Base-by-base conservation (phyloP, 2,797 vertebrate species). In the Enteromius radiatus region DNA sequence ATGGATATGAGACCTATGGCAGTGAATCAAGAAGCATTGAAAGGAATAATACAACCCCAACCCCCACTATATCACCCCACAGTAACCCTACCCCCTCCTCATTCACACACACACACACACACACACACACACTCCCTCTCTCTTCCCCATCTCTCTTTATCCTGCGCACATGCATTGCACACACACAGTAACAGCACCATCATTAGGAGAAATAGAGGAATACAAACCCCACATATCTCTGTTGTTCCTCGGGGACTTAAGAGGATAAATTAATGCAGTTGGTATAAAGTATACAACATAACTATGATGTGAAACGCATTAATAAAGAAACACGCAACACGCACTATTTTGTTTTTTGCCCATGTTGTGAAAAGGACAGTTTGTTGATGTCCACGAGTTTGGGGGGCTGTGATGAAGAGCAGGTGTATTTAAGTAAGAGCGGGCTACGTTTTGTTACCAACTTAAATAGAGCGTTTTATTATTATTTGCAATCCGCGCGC, bases 31-130 rank as follows among this genome's bases (percentile, higher is more conserved):
- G 90, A 92, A 91, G 91, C 91, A 92, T 79, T 89, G 63, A 88
- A 89, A 91, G 89, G 92, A 92, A 93, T 92, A 94, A 91, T 92
- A 90, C 90, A 93, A 93, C 92, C 91, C 92, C 90, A 89, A 88
- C 88, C 86, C 89, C 88, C 88, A 81, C 80, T 78, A 52, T 75
- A 81, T 86, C 85, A 81, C 87, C 83, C 85, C 80, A 64, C 85
- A 86, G 87, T 86, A 88, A 88, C 87, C 83, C 87, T 83, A 88
- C 87, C 87, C 86, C 84, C 84, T 84, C 77, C 86, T 80, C 69
- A 82, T 45, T 54, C 82, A 87, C 19, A 77, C 81, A 84, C 61
- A 84, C 65, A 83, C 80, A 84, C 74, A 81, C 75, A 73, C 84
- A 76, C 61, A 83, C 80, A 65, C 56, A 81, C 78, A 78, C 69